Evolutionary conservation across 2,888 invertebrate genomes (phyloP).

Genomic region (Shargacucullia verbasci): DNA sequence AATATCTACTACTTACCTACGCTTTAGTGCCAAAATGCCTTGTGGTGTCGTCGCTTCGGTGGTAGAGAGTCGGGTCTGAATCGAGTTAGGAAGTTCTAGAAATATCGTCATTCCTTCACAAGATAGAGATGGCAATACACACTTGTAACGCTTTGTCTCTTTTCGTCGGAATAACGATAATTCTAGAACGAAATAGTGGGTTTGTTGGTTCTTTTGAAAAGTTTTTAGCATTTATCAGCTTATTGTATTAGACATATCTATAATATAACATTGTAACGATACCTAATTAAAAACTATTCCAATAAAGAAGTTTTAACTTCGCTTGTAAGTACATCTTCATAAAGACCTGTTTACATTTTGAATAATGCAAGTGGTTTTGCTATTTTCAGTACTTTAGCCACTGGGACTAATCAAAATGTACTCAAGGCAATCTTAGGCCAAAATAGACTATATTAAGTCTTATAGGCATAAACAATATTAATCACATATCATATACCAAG

Average conservation of each 20-base stretch:
- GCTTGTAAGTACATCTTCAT: not conserved
- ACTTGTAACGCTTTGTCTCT: constrained; percentile 4
- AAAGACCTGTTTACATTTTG: not conserved
- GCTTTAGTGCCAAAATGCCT: constrained; percentile 48
- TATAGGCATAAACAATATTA: not conserved
- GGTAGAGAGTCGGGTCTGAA: constrained; percentile 32
- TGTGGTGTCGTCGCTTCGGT: constrained; percentile 29
- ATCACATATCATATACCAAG: constrained; percentile 37
- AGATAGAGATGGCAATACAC: not conserved
- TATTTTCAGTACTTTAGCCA: not conserved
- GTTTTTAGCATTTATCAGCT: constrained; percentile 10
- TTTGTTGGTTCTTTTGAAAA: constrained; percentile 9
- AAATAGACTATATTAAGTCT: constrained; percentile 3
- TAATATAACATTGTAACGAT: too few relatives aligned
- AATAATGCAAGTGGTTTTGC: not conserved
- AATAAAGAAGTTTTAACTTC: not conserved
- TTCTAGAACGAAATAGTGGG: constrained; percentile 11
- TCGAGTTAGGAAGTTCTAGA: constrained; percentile 18
- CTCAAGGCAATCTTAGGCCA: constrained; percentile 1
- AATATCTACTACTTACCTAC: constrained; percentile 35
- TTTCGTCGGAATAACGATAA: constrained; percentile 5
- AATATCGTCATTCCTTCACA: not conserved
- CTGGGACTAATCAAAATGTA: not conserved
- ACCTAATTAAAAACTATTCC: too few relatives aligned
- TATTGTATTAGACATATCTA: too few relatives aligned